Evolutionary conservation across 2,113 vertebrate species (phyloP).

Genomic region (Melanostigma gelatinosum): DNA sequence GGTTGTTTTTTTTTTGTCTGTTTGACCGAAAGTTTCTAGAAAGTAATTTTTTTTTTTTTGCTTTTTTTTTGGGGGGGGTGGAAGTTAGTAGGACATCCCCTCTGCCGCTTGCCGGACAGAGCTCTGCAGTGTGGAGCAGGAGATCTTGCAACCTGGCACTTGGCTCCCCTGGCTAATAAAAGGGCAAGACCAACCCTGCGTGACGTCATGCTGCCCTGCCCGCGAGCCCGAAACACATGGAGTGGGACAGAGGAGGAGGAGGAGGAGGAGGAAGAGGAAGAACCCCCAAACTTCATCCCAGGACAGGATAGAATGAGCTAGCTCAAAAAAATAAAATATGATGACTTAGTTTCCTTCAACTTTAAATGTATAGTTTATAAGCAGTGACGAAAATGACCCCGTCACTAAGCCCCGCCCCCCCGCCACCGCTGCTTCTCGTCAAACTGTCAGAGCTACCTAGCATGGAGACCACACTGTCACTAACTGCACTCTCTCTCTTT

Average conservation of each 20-base stretch:
- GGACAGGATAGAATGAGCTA: neutral
- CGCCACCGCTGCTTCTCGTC: too few relatives aligned
- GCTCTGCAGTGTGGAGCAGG: constrained; percentile 62
- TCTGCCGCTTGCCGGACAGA: constrained; percentile 78
- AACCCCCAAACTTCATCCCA: constrained; percentile 6
- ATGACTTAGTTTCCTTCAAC: neutral
- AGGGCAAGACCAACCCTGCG: constrained; percentile 75
- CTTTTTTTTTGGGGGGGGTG: constrained; percentile 24
- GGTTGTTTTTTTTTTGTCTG: constrained; percentile 24
- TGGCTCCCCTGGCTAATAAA: constrained; percentile 80
- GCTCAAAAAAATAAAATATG: neutral
- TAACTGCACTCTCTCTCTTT: too few relatives aligned
- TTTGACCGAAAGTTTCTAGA: constrained; percentile 41
- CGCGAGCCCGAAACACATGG: constrained; percentile 65
- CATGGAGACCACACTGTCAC: too few relatives aligned
- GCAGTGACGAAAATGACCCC: neutral
- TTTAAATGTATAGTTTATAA: neutral
- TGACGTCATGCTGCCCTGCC: constrained; percentile 78
- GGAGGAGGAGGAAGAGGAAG: constrained; percentile 31
- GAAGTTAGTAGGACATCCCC: constrained; percentile 70
- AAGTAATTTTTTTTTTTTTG: constrained; percentile 41
- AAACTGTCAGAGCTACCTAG: neutral
- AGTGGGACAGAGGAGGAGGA: constrained; percentile 19
- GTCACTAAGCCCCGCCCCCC: too few relatives aligned
- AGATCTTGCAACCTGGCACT: constrained; percentile 65